Percentiles rank a stretch among this genome's conserved stretches.
Conservation (phyloP, 1,140 invertebrate species). For the Bombus superbus region DNA sequence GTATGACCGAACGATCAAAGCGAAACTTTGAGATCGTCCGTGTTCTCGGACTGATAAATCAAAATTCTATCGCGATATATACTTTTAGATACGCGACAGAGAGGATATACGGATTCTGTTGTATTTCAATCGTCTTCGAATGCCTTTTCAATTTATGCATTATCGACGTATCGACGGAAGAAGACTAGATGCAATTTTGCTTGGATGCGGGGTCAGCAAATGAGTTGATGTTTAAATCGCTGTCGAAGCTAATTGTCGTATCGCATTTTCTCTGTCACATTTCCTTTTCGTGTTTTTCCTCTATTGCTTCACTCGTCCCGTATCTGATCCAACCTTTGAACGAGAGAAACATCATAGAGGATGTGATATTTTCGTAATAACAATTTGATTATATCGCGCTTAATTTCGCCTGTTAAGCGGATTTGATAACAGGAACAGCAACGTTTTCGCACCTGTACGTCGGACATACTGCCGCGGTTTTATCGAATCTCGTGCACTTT, state of each 20-base stretch:
- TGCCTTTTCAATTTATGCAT: neutral
- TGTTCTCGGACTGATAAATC: neutral
- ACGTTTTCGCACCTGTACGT: neutral
- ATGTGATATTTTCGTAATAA: neutral
- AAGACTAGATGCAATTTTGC: no score
- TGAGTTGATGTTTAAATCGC: no score
- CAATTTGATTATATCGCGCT: neutral
- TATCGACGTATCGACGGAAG: neutral
- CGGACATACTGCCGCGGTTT: neutral
- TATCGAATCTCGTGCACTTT: neutral
- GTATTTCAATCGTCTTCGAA: neutral
- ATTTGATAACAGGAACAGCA: neutral
- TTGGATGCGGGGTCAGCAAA: no score
- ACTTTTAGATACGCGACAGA: neutral
- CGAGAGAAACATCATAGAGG: neutral
- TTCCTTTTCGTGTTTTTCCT: no score
- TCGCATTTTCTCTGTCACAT: neutral
- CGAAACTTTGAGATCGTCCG: fast-evolving
- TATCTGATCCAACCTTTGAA: neutral
- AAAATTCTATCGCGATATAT: neutral
- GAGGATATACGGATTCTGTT: no score
- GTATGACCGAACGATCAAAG: neutral
- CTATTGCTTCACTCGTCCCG: neutral
- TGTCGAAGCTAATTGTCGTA: neutral
- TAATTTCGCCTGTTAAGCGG: neutral